A percentile compares a stretch with the other conserved stretches of the same genome.
These are phyloP conservation scores for Zygogramma bicolorata DNA, from an alignment of 2,888 invertebrate species.

Conservation along the genomic window DNA sequence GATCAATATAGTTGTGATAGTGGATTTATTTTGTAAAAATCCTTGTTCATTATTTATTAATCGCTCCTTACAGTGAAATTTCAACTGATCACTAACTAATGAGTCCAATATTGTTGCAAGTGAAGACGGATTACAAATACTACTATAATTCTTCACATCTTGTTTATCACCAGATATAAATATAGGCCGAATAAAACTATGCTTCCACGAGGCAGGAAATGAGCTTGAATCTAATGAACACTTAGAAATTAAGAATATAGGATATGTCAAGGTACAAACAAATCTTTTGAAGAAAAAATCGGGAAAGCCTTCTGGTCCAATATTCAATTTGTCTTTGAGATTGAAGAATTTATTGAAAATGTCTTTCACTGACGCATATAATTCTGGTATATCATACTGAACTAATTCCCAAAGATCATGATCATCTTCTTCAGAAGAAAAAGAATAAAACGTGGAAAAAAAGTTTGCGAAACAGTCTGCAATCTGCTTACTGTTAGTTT, in stretches of 20 bases:
- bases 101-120: neutral
- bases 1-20: too few species aligned
- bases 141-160: too few species aligned
- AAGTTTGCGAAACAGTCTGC: neutral
- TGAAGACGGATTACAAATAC: neutral
- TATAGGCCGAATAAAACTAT: too few species aligned
- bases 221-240: too few species aligned
- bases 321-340: neutral
- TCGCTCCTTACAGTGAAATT: neutral
- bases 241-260: neutral
- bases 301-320: too few species aligned
- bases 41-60: constrained; percentile 23
- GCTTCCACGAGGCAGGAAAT: too few species aligned
- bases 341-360: neutral
- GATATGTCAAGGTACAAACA: too few species aligned
- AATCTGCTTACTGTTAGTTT: neutral
- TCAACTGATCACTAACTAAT: neutral
- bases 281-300: too few species aligned
- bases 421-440: neutral
- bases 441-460: neutral
- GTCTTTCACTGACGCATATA: too few species aligned
- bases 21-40: too few species aligned
- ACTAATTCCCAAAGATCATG: neutral
- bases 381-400: neutral
- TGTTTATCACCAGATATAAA: too few species aligned